Percentiles rank a stretch among this genome's conserved stretches.
Evolutionary conservation across 2,797 vertebrate genomes (phyloP).

Genomic region (Platalea minor): DNA sequence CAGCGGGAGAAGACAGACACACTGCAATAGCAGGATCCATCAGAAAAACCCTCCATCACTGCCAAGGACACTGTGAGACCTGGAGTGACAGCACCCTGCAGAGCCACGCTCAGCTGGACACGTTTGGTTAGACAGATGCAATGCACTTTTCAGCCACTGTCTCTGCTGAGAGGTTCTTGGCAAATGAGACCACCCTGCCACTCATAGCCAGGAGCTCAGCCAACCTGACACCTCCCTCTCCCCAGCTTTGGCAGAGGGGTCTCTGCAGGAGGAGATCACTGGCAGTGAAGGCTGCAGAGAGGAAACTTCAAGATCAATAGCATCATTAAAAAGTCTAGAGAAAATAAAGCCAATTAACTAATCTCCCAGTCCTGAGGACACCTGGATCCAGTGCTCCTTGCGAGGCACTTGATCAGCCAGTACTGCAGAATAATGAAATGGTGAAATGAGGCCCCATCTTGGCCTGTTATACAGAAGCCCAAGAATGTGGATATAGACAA

Average conservation of each 20-base stretch:
- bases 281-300: neutral
- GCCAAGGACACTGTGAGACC: neutral
- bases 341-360: neutral
- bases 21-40: neutral
- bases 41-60: neutral
- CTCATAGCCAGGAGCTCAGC: neutral
- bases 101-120: neutral
- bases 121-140: neutral
- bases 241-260: neutral
- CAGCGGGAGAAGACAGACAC: neutral
- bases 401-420: neutral
- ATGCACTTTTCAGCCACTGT: neutral
- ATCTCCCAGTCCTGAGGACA: neutral
- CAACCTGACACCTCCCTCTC: neutral
- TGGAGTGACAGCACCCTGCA: slow-evolving; percentile 2
- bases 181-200: neutral
- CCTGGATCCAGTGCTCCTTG: neutral
- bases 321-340: neutral
- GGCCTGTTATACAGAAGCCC: neutral
- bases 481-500: neutral
- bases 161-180: slow-evolving; percentile 23
- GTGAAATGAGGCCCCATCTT: neutral
- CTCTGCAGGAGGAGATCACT: neutral
- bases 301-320: neutral
- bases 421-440: neutral